Evolutionary conservation across 2,797 vertebrate species (phyloP).

Genomic region (Hypotaenidia okinawae): DNA sequence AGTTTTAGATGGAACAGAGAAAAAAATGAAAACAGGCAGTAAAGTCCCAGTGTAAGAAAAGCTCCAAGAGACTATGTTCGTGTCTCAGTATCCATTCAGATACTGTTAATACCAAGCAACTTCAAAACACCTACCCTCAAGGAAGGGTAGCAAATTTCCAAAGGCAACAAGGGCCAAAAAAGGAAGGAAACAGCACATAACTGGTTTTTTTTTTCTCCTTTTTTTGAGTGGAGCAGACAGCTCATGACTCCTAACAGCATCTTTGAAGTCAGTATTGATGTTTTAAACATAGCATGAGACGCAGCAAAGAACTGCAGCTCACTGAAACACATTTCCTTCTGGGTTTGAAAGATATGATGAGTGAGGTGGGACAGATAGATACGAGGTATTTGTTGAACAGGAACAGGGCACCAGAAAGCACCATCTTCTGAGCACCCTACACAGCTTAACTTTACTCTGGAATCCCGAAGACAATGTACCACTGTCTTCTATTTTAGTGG

Average conservation of each 20-base stretch:
- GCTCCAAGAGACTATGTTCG: background rate
- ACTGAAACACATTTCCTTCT: background rate
- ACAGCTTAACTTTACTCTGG: rapidly evolving
- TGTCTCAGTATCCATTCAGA: background rate
- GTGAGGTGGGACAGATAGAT: background rate
- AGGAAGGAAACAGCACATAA: background rate
- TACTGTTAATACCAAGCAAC: background rate
- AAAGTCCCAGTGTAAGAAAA: background rate
- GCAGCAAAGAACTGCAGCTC: background rate
- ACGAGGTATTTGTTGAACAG: background rate
- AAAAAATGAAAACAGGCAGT: background rate
- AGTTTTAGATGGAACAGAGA: background rate
- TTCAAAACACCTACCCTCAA: background rate
- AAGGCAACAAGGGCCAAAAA: background rate
- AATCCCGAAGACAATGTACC: background rate
- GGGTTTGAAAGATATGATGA: background rate
- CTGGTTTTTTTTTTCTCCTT: background rate
- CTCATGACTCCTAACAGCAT: background rate
- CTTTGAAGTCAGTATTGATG: background rate
- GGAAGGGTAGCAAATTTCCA: background rate
- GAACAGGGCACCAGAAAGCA: background rate
- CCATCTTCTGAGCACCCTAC: background rate
- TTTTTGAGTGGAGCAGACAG: background rate
- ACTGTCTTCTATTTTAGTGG: background rate
- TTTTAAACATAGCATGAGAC: background rate